Base-by-base conservation (phyloP, 2,888 invertebrate species). In the Lycaena phlaeas region DNA sequence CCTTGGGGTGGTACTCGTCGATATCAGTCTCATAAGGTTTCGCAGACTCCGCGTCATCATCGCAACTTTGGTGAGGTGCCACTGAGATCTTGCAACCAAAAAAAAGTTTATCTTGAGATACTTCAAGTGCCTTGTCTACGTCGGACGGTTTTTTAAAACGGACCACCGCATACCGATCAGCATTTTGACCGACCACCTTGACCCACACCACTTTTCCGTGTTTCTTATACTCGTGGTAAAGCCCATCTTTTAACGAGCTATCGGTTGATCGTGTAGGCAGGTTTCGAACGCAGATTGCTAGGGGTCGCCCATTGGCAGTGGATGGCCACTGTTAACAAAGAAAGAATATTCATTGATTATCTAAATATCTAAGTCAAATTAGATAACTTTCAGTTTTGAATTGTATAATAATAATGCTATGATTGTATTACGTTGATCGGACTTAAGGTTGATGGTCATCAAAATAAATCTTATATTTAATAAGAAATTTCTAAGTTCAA, bases 181-280 rank as follows among this genome's bases (percentile, higher is more conserved):
- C 91, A 54, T 93, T 95, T 61, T 94, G 92, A 14, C 97, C 97
- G 49, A 95, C 93, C 48, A 98, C 94, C 73, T 94, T 94, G 44
- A 97, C 96, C 89, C 95, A 95, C 57, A 95, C 94, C 59, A 97
- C 97, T 85, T 97, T 97, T 50, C 97, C 98, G 82, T 97, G 96
- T 72, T 97, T 98, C 87, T 98, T 98, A 88, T 97, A 98, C 85
- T 97, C 97, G 86, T 98, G 97, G 86, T 96, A 98, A 56, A 98
- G 90, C 54, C 97, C 98, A 85, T 98, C 98, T 85, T 97, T 96
- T 57, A 98, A 87, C 61, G 96, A 97, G 58, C 96, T 95, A 78
- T 97, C 97, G 70, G 92, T 90, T 59, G 95, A 96, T 59, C 96
- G 88, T 49, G 92, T 89, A 51, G 96, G 96, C 63, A 96, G 87